Evolutionary conservation across 2,888 invertebrate species (phyloP).

Genomic region (Colostygia pectinataria): DNA sequence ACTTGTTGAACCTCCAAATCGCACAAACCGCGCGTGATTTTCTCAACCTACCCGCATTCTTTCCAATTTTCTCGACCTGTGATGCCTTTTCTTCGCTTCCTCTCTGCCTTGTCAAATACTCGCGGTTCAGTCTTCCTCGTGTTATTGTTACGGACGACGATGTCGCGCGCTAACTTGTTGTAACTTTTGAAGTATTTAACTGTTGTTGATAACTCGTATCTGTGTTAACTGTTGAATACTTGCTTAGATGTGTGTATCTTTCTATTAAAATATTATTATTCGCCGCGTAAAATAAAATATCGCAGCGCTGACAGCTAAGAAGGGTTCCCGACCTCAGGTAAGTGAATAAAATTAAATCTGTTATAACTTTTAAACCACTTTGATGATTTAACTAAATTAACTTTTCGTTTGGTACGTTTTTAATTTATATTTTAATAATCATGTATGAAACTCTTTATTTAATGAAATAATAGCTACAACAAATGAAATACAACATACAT

Average conservation of each 20-base stretch:
- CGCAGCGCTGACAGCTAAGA: slow-evolving; percentile 41
- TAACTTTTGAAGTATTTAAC: slow-evolving; percentile 78
- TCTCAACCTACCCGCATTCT: slow-evolving; percentile 39
- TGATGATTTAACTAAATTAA: not conserved
- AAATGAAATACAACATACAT: too few species aligned
- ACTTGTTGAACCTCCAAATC: slow-evolving; percentile 77
- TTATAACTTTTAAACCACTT: slow-evolving; percentile 14
- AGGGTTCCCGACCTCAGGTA: slow-evolving; percentile 51
- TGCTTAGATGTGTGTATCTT: slow-evolving; percentile 67
- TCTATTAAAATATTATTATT: slow-evolving; percentile 52
- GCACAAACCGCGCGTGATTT: slow-evolving; percentile 58
- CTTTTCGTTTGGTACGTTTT: too few species aligned
- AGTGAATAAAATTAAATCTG: slow-evolving; percentile 38
- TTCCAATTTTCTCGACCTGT: slow-evolving; percentile 53
- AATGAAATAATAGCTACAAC: too few species aligned
- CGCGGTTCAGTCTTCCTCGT: slow-evolving; percentile 67
- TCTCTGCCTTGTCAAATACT: slow-evolving; percentile 59
- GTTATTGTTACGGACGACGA: slow-evolving; percentile 68
- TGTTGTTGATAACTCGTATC: slow-evolving; percentile 76
- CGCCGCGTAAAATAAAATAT: slow-evolving; percentile 61
- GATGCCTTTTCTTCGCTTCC: slow-evolving; percentile 71
- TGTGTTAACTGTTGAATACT: slow-evolving; percentile 81
- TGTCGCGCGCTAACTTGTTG: slow-evolving; percentile 65
- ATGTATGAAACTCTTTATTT: too few species aligned
- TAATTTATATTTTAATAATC: too few species aligned